A percentile compares a stretch with the other conserved stretches of the same genome.
These are phyloP conservation scores for Kryptolebias marmoratus DNA, from an alignment of 2,113 vertebrate species.

Conservation along the genomic window DNA sequence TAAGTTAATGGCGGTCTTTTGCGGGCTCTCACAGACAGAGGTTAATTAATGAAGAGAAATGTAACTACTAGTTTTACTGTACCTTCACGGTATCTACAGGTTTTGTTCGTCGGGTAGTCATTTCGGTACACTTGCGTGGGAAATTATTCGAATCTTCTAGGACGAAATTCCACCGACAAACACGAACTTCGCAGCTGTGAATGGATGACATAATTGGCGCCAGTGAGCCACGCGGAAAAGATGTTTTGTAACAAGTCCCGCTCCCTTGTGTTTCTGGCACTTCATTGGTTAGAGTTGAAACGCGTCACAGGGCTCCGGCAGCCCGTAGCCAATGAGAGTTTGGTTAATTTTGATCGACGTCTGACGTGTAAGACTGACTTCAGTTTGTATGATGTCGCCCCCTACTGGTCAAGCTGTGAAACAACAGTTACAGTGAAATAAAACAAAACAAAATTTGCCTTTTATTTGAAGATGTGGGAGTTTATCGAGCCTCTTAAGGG, in stretches of 20 bases:
- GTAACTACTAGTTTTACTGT: not conserved
- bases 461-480: no score
- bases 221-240: slow-evolving; percentile 4
- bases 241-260: slow-evolving; percentile 57
- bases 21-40: not conserved
- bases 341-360: not conserved
- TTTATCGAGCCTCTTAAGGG: no score
- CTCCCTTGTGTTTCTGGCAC: slow-evolving; percentile 8
- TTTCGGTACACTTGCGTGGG: not conserved
- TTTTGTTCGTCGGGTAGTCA: slow-evolving; percentile 33
- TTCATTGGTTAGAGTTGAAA: slow-evolving; percentile 28
- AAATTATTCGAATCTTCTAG: accelerated
- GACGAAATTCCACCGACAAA: accelerated
- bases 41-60: not conserved
- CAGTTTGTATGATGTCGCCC: not conserved
- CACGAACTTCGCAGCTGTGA: not conserved
- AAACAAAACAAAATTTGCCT: no score
- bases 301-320: not conserved
- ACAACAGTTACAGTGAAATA: not conserved
- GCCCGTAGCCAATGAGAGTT: slow-evolving; percentile 18
- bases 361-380: not conserved
- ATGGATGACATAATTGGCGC: slow-evolving; percentile 40
- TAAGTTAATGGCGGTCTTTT: not conserved
- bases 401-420: not conserved
- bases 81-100: slow-evolving; percentile 9